Evolutionary conservation across 1,140 invertebrate species (phyloP).

Genomic region (Zaprionus capensis): DNA sequence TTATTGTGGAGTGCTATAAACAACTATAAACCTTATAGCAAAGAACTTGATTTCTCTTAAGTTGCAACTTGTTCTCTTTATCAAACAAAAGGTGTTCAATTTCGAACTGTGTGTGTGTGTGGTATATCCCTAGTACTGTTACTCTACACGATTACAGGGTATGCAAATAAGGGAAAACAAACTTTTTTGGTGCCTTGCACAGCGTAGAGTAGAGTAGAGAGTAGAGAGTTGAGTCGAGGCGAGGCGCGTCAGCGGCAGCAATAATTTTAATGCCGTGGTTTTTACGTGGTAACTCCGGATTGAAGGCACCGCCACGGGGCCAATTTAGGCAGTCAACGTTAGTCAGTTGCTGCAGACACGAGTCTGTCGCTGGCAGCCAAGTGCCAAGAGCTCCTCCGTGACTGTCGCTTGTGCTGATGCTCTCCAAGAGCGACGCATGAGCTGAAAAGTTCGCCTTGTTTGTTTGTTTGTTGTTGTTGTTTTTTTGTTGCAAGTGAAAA

Average conservation of each 20-base stretch:
- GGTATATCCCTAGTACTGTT: neutral
- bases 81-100: neutral
- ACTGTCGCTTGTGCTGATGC: neutral
- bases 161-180: conserved; percentile 61
- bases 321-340: conserved; percentile 33
- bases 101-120: neutral
- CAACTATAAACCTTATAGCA: neutral
- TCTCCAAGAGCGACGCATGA: neutral
- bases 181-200: conserved; percentile 60
- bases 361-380: conserved; percentile 40
- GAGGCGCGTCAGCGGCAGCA: conserved; percentile 27
- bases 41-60: neutral
- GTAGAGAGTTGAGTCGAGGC: conserved; percentile 11
- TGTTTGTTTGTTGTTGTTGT: neutral
- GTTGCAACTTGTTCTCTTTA: neutral
- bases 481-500: neutral
- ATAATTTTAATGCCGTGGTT: conserved; percentile 72
- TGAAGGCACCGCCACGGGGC: conserved; percentile 19
- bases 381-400: conserved; percentile 22
- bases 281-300: conserved; percentile 21
- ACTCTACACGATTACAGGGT: conserved; percentile 32
- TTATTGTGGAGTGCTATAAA: neutral
- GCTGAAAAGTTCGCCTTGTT: neutral
- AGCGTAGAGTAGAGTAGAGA: conserved; percentile 34
- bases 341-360: conserved; percentile 41